Evolutionary conservation across 2,113 vertebrate genomes (phyloP).

Genomic region (Atherinomorus stipes): DNA sequence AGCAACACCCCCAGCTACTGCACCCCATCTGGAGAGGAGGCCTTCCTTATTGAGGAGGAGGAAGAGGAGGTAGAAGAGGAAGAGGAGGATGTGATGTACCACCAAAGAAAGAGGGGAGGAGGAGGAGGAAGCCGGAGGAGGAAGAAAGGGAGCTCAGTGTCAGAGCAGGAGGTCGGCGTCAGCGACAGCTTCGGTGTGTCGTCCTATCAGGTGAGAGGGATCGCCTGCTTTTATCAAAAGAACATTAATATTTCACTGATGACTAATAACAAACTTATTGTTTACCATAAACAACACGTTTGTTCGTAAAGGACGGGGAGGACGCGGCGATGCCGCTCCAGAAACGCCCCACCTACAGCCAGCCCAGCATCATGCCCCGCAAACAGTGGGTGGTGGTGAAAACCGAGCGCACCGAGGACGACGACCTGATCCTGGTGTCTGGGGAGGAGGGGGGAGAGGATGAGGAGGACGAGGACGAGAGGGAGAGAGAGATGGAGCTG

Average conservation of each 20-base stretch:
- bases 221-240: too few relatives aligned
- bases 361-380: conserved; percentile 88
- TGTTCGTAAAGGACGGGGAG: conserved; percentile 67
- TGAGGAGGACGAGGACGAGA: conserved; percentile 86
- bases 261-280: too few relatives aligned
- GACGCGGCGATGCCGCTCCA: conserved; percentile 48
- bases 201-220: conserved; percentile 77
- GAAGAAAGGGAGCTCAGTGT: conserved; percentile 72
- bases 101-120: conserved; percentile 75
- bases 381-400: conserved; percentile 94
- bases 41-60: conserved; percentile 79
- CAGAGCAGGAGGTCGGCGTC: conserved; percentile 86
- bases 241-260: not conserved
- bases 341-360: conserved; percentile 82
- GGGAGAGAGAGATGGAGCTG: conserved; percentile 73
- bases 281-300: too few relatives aligned
- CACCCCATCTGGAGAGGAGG: conserved; percentile 79
- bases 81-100: conserved; percentile 76
- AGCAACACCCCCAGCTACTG: conserved; percentile 83
- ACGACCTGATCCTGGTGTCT: conserved; percentile 89
- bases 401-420: conserved; percentile 87
- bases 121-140: conserved; percentile 68
- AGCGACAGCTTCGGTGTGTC: conserved; percentile 87
- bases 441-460: conserved; percentile 89
- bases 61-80: conserved; percentile 77